phyloP scores from a whole-genome alignment of 1,140 invertebrate species.

The Cheumatopsyche charites region DNA sequence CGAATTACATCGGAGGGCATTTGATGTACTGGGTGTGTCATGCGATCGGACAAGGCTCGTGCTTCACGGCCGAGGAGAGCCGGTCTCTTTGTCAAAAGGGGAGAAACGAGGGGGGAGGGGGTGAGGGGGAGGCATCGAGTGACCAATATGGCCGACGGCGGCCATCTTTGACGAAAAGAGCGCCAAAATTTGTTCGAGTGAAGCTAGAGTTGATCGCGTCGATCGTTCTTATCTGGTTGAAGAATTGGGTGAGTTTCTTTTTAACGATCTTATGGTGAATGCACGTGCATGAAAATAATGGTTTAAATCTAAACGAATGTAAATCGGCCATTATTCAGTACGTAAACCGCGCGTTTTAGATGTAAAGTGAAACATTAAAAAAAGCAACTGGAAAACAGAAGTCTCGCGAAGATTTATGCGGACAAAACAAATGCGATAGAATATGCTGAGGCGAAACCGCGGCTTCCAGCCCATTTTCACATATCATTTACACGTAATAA shows the following conservation, averaged over 20 bases:
- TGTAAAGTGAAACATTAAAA: neutral
- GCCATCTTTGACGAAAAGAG: conserved; percentile 20
- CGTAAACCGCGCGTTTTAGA: no score
- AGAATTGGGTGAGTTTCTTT: no score
- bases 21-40: conserved; percentile 47
- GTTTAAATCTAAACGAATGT: no score
- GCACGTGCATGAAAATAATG: no score
- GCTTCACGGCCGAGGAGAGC: conserved; percentile 39
- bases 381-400: neutral
- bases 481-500: conserved; percentile 24
- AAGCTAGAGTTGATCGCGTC: no score
- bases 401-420: neutral
- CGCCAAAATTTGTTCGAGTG: conserved; percentile 7
- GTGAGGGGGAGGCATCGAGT: neutral
- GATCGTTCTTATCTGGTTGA: no score
- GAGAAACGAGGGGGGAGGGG: neutral
- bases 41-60: conserved; percentile 46
- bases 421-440: conserved; percentile 15
- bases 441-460: neutral
- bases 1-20: conserved; percentile 34
- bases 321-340: no score
- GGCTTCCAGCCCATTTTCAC: neutral
- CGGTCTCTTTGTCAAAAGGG: conserved; percentile 6
- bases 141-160: neutral
- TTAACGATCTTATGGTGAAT: no score